Conservation (phyloP, 1,140 invertebrate species). For the Philaenus spumarius region DNA sequence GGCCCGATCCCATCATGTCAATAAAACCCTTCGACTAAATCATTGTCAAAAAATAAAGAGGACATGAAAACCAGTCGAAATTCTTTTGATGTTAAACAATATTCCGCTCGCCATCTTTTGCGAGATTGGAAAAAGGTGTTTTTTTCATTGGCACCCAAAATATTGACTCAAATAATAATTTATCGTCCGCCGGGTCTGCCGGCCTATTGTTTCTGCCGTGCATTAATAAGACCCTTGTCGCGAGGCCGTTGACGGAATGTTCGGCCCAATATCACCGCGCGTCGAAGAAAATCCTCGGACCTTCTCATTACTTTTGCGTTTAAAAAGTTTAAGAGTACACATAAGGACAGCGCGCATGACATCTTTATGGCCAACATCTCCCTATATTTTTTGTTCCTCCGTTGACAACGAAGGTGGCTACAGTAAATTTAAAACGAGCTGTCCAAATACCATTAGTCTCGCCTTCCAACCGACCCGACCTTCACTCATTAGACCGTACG, state of each 20-base stretch:
- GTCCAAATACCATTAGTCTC: conserved; percentile 9
- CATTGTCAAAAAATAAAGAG: neutral
- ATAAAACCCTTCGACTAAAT: neutral
- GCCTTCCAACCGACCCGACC: too few relatives aligned
- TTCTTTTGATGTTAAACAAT: neutral
- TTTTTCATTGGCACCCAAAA: conserved; percentile 2
- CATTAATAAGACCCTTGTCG: conserved; percentile 1
- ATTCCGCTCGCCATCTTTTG: neutral
- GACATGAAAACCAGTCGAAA: neutral
- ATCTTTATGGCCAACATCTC: conserved; percentile 2
- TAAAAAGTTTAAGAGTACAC: neutral
- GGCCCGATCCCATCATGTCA: too few relatives aligned
- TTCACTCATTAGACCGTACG: too few relatives aligned
- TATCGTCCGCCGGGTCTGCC: neutral
- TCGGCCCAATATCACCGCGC: neutral
- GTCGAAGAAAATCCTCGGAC: neutral
- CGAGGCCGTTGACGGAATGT: neutral
- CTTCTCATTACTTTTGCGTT: neutral
- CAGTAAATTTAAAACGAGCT: conserved; percentile 7
- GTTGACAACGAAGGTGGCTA: neutral
- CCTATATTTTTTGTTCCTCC: conserved; percentile 1
- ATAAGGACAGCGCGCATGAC: neutral
- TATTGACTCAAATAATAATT: conserved; percentile 10
- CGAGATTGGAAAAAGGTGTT: neutral
- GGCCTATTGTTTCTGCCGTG: neutral